Evolutionary conservation across 2,888 invertebrate genomes (phyloP), one percentile per base, ranked within the genome.

Genomic region (Acleris holmiana): DNA sequence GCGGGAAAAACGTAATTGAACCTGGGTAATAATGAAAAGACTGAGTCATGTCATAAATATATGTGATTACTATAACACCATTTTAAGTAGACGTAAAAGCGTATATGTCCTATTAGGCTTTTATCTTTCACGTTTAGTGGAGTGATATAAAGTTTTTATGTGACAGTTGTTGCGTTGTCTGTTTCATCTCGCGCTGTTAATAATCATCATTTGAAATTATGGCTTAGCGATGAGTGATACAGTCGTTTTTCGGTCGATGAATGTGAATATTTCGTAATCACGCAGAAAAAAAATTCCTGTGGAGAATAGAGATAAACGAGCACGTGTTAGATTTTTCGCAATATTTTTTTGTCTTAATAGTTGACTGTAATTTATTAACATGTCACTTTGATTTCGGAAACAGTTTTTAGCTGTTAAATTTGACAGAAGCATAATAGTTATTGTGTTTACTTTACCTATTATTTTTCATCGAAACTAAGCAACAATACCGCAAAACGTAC

Each of bases 271-370:
- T 19, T 57, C 18, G 44, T 35, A 50, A 17, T 40, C 35, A 23
- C 19, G 46, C 46, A 55, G 60, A 59, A 60, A 60, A 65, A 18
- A 55, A 60, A 60, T 21, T 65, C 65, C 65, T 49, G 46, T 40
- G 46, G 49, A 49, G 54, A 25, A 50, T 47, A 49, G n/a, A 47
- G 53, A 41, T 41, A 47, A 58, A 19, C 35, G 25, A 18, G 1
- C 7, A 23, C 44, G 55, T 55, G 21, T 55, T 55, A 41, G 55
- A 6, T 15, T n/a, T 53, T 53, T 15, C 51, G 21, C 53, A 53
- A 35, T 53, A 17, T 50, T 15, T 41, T 17, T 41, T 25, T 25
- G 44, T 25, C 23, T 51, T n/a, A 44, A 25, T 35, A 47, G 6
- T 44, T 63, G 46, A 63, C 55, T 55, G 51, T 56, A 50, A 63